Evolutionary conservation across 2,888 invertebrate species (phyloP), one percentile per base, ranked within the genome.

Genomic region (Dorcus hopei): DNA sequence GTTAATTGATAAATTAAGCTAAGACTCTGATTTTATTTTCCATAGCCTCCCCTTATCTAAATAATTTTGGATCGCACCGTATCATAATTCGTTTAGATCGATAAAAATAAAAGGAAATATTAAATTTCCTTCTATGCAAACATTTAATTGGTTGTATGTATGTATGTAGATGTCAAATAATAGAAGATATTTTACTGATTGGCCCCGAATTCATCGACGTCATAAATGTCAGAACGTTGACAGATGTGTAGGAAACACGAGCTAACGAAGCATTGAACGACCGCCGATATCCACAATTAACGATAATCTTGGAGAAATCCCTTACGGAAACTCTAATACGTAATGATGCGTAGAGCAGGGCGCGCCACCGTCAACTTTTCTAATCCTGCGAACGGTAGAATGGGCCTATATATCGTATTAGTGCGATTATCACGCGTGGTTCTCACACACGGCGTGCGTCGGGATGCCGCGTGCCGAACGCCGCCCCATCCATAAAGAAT

Each of bases 391-490:
- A n/a, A 45, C 9, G 14, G 45, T 19, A 63, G 61, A 56, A 61
- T 52, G 59, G 57, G 59, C 56, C 56, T 55, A 56, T 61, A 65
- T 73, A 73, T 74, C 74, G 71, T 70, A 73, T 74, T 73, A 75
- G 75, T 69, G 69, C 72, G 74, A 75, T 75, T 74, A 75, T 75
- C 72, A 71, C 73, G 74, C 73, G 72, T 72, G 72, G 70, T 72
- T 71, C 71, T 67, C 69, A 67, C 70, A 64, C 66, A 62, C 68
- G 52, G 48, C 59, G 55, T 38, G 63, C 66, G 66, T 65, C 68
- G 64, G 54, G 61, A 61, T 65, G 68, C 63, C 72, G 72, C 70
- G 72, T 73, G 71, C 60, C 67, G 58, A 49, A 59, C 66, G 68
- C 64, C 68, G 66, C 66, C 64, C 68, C 61, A 52, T 57, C 64